These are phyloP conservation scores for Capra hircus DNA, from an alignment of 2,113 vertebrate genomes.

Conservation along the genomic window DNA sequence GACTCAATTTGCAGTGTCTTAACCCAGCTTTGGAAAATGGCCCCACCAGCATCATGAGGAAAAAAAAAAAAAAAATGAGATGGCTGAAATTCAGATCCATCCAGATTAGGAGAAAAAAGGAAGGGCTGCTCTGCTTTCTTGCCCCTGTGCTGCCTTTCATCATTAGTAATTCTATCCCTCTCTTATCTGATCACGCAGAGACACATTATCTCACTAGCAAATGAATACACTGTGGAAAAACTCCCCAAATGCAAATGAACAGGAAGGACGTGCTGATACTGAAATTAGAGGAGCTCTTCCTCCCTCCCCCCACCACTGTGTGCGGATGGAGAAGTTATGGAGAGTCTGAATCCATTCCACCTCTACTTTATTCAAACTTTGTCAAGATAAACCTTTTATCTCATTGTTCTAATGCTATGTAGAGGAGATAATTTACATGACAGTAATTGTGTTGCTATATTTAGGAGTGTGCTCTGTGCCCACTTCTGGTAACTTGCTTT, in stretches of 20 bases:
- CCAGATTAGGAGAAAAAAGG: not conserved
- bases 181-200: not conserved
- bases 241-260: not conserved
- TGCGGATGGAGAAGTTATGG: not conserved
- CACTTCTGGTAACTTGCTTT: slow-evolving; percentile 33
- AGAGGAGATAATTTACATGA: slow-evolving; percentile 43
- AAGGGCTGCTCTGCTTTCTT: not conserved
- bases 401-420: not conserved
- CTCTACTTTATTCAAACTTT: not conserved
- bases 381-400: slow-evolving; percentile 41
- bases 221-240: not conserved
- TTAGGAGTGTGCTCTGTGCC: slow-evolving; percentile 21
- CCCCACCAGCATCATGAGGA: not conserved
- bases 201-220: not conserved
- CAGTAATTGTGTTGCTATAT: slow-evolving; percentile 50
- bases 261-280: not conserved
- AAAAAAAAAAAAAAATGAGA: not conserved
- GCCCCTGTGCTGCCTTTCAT: not conserved
- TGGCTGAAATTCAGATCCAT: slow-evolving; percentile 15
- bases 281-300: not conserved
- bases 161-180: not conserved
- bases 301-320: not conserved
- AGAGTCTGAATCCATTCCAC: not conserved
- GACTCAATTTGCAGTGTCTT: not conserved
- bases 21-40: not conserved